Evolutionary conservation across 2,888 invertebrate species (phyloP), one percentile per base, ranked within the genome.

Genomic region (Magallana nippona): DNA sequence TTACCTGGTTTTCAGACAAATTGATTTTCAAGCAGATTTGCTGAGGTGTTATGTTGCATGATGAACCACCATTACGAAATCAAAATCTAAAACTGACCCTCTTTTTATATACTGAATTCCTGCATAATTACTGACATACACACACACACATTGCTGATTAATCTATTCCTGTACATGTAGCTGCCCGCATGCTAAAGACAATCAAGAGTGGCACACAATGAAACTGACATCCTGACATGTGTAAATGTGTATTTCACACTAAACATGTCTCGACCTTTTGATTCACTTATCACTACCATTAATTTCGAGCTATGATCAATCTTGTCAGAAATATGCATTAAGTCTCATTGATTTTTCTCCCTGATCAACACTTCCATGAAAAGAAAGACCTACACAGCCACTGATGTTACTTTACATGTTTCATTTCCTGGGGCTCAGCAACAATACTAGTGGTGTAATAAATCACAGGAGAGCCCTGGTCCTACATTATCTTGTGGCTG

Each of bases 281-380:
- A 27, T 71, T 71, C 71, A 71, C 71, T 71, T 71, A 13, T 71
- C 60, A 60, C n/a, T 22, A 32, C 22, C 44, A 44, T 44, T 71
- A 32, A 71, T 71, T 27, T 15, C 27, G 13, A 71, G 71, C 15
- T 71, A 71, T 27, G 71, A 71, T 71, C 22, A 71, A 71, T 71
- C 71, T 22, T 27, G 71, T 27, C 71, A 71, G 71, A 71, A 71
- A 27, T 71, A 71, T 71, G 71, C 71, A 71, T 71, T 71, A 71
- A 32, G 15, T 22, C 27, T 32, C 22, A 71, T 71, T 71, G 71
- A 71, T 71, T 71, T 71, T 71, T 27, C 27, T 32, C 44, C 71
- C 22, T 71, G 71, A 71, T 71, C 71, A 71, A 71, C 71, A 71
- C 22, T 71, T 71, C 27, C 8, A 22, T 22, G 71, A 32, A 27